Evolutionary conservation across 2,113 vertebrate species (phyloP), one percentile per base, ranked within the genome.

Genomic region (Elephas maximus): DNA sequence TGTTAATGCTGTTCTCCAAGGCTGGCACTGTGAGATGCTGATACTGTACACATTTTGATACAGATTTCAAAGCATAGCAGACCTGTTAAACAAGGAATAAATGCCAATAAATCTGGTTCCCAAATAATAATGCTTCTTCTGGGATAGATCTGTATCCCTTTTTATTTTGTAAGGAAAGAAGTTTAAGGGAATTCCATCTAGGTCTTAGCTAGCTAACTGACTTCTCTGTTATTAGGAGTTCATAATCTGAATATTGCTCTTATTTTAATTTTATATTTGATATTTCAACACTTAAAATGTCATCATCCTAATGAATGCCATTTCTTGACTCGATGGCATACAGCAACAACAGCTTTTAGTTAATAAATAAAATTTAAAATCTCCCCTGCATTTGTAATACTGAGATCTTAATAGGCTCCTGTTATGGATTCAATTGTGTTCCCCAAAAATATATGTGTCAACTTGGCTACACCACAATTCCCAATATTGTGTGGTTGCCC

Each of bases 321-420:
- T 85, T 81, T 76, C 18, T 83, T 23, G 71, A 71, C 69, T n/a
- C 14, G 23, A 37, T 8, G 37, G 18, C 6, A 41, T 74, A 20
- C 20, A 74, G 8, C 20, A 74, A 24, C 5, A 65, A 65, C 26
- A 77, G 65, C 12, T 73, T 81, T 81, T 85, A 74, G 69, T 93
- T 85, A 78, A n/a, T 71, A 94, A 93, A 45, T 84, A 94, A 88
- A 96, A 94, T 94, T 76, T 26, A 62, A 88, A 96, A 94, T 57
- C 57, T 45, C 76, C 44, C 24, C 89, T 86, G 83, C 84, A 76
- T 76, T 81, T 89, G 1, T 53, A 97, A 67, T 62, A 24, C 53
- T 65, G 18, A 85, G 24, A 74, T 96, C 45, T 87, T 65, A 23
- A 57, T 37, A 69, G 41, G 2, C 65, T 87, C 51, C 51, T 8